Percentiles rank a stretch among this genome's conserved stretches.
These are phyloP conservation scores for Megalopta genalis DNA, from an alignment of 1,140 invertebrate genomes.

Conservation along the genomic window DNA sequence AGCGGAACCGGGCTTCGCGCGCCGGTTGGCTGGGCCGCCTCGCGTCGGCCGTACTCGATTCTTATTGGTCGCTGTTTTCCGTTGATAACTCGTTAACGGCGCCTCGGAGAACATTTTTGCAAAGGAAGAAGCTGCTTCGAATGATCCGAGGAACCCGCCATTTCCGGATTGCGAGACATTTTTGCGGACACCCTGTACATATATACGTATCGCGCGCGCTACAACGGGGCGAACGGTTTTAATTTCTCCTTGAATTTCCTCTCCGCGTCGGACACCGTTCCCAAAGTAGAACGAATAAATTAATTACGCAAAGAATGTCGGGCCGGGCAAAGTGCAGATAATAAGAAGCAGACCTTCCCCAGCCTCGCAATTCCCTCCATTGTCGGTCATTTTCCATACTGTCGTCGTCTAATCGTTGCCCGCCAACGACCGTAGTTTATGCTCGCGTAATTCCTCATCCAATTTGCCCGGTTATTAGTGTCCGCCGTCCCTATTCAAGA, in stretches of 20 bases:
- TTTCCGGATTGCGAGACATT: too few species aligned
- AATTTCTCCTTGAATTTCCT: constrained; percentile 1
- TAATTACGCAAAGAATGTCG: not conserved
- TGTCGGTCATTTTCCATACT: not conserved
- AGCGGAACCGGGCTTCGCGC: too few species aligned
- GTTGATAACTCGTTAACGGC: too few species aligned
- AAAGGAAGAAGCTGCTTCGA: too few species aligned
- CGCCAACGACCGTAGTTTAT: not conserved
- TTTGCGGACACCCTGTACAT: too few species aligned
- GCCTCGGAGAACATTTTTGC: too few species aligned
- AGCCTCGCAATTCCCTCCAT: not conserved
- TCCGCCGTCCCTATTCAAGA: too few species aligned
- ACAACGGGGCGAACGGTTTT: not conserved
- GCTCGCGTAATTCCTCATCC: not conserved
- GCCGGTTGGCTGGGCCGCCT: too few species aligned
- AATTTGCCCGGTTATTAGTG: not conserved
- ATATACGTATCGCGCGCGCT: too few species aligned
- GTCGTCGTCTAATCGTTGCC: not conserved
- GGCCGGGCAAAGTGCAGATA: not conserved
- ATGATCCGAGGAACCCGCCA: too few species aligned
- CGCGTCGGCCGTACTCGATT: too few species aligned
- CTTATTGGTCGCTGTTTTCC: too few species aligned
- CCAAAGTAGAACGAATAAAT: not conserved
- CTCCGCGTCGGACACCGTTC: not conserved
- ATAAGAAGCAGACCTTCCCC: not conserved